Evolutionary conservation across 2,797 vertebrate species (phyloP).

Genomic region (Ptychadena robeensis): DNA sequence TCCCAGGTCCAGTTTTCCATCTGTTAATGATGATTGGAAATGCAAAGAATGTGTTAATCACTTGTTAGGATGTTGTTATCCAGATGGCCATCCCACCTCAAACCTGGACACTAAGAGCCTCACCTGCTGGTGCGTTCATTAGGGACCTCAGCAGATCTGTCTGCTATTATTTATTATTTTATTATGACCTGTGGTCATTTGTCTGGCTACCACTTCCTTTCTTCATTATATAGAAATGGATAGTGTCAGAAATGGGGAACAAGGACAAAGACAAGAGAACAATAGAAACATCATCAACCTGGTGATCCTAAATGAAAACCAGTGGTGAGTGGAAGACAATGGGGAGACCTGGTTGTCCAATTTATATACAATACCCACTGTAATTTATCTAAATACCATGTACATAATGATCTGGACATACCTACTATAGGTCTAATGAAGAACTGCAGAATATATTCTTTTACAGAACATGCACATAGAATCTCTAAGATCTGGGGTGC

Average conservation of each 20-base stretch:
- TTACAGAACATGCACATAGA: too few relatives aligned
- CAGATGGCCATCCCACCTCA: slow-evolving; percentile 53
- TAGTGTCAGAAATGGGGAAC: neutral
- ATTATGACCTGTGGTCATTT: slow-evolving; percentile 34
- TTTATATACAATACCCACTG: too few relatives aligned
- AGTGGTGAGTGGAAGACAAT: too few relatives aligned
- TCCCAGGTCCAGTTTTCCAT: slow-evolving; percentile 45
- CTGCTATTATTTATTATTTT: slow-evolving; percentile 43
- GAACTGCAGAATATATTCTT: too few relatives aligned
- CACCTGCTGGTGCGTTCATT: slow-evolving; percentile 57
- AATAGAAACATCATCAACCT: neutral
- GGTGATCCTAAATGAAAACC: neutral
- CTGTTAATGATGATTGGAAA: slow-evolving; percentile 46
- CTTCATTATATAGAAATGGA: neutral
- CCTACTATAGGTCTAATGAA: too few relatives aligned
- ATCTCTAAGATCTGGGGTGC: too few relatives aligned
- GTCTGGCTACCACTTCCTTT: neutral
- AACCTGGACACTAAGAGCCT: slow-evolving; percentile 41
- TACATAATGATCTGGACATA: too few relatives aligned
- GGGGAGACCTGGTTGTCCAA: too few relatives aligned
- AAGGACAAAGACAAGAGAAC: neutral
- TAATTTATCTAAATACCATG: too few relatives aligned
- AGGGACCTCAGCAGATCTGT: slow-evolving; percentile 43
- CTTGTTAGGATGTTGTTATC: slow-evolving; percentile 52
- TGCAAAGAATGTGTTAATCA: slow-evolving; percentile 56